Evolutionary conservation across 2,888 invertebrate genomes (phyloP), one percentile per base, ranked within the genome.

Genomic region (Mythimna vitellina): DNA sequence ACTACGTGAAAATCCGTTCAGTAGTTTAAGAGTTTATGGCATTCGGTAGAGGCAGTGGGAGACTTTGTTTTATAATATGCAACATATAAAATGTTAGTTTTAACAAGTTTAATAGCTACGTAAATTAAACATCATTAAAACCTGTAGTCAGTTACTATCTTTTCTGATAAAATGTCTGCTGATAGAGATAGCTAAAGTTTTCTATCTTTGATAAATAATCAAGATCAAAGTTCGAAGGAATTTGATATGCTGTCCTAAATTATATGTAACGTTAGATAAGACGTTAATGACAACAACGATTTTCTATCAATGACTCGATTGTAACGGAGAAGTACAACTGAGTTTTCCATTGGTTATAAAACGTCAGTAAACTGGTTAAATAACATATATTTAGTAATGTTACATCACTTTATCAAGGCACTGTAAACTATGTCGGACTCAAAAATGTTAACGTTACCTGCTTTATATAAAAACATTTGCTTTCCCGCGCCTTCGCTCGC

Each of bases 161-260:
- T 22, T 6, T 56, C 29, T 61, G 74, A 65, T 62, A 61, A 42
- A n/a, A 57, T 5, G 57, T 0, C 32, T 54, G 9, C 54, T 32
- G 29, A 63, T 56, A 53, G n/a, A 51, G 32, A 46, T 17, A 46
- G 17, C 46, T 46, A 17, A 46, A 46, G 6, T 42, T 29, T 57
- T 51, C 56, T 32, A 56, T 69, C 25, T 68, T 14, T 54, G 22
- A 46, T 58, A 62, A 5, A 9, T 46, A n/a, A 75, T 35, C 20
- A 5, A 22, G 17, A 49, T 63, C 53, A 58, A 63, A 70, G 57
- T 63, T 70, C 63, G 12, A 46, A 49, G 8, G 3, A 57, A 46
- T 17, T 14, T 10, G 12, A 53, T 20, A 38, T 57, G 7, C 20
- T n/a, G 25, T 22, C 29, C 25, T 6, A 20, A 32, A 57, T n/a